Evolutionary conservation across 2,113 vertebrate genomes (phyloP).

Genomic region (Macquaria australasica): DNA sequence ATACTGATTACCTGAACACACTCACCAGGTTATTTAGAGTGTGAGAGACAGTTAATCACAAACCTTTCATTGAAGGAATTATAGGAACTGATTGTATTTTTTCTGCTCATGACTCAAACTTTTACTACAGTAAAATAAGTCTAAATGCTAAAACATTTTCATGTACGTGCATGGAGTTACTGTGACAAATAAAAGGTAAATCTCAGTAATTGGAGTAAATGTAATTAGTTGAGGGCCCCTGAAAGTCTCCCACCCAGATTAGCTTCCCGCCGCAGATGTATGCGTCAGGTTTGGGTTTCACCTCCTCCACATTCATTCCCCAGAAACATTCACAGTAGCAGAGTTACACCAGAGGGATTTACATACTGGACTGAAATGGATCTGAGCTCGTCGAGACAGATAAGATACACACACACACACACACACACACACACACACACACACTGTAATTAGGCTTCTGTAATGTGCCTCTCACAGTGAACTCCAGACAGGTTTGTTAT

Average conservation of each 20-base stretch:
- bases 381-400: constrained; percentile 32
- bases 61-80: neutral
- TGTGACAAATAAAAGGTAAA: neutral
- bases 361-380: constrained; percentile 29
- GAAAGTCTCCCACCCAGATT: neutral
- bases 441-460: constrained; percentile 5
- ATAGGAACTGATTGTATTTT: neutral
- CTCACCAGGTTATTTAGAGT: constrained; percentile 4
- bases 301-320: neutral
- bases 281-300: constrained; percentile 11
- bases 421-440: neutral
- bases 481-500: neutral
- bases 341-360: constrained; percentile 20
- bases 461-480: neutral
- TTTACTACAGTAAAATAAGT: neutral
- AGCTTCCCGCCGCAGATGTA: neutral
- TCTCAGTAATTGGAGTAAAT: neutral
- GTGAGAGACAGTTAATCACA: neutral
- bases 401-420: constrained; percentile 18
- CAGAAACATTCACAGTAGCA: constrained; percentile 25
- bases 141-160: neutral
- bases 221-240: neutral
- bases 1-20: constrained; percentile 13
- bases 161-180: neutral
- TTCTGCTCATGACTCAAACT: neutral